Evolutionary conservation across 2,888 invertebrate species (phyloP).

Genomic region (Chloroclysta siterata): DNA sequence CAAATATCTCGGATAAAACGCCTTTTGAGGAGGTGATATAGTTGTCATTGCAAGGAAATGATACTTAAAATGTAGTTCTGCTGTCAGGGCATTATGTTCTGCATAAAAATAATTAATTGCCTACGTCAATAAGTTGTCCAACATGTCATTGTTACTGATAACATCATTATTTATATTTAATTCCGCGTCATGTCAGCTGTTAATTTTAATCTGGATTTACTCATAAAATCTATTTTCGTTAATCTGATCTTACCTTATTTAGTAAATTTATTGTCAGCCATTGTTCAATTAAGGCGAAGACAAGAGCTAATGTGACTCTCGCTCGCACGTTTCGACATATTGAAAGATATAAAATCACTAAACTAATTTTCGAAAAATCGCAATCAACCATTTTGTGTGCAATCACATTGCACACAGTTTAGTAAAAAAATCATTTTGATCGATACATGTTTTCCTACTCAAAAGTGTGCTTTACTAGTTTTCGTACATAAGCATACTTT

Average conservation of each 20-base stretch:
- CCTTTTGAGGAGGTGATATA: slow-evolving; percentile 26
- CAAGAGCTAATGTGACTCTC: no score
- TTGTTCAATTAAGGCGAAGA: neutral
- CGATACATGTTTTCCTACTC: no score
- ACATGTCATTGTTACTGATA: slow-evolving; percentile 39
- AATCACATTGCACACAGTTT: no score
- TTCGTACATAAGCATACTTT: no score
- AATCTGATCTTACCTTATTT: slow-evolving; percentile 12
- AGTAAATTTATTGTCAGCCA: neutral
- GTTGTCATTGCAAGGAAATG: slow-evolving; percentile 39
- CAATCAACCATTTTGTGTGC: no score
- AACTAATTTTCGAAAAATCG: no score
- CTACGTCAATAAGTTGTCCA: slow-evolving; percentile 30
- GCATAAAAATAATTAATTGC: slow-evolving; percentile 39
- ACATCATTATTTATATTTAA: slow-evolving; percentile 33
- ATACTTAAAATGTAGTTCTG: slow-evolving; percentile 22
- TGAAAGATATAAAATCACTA: no score
- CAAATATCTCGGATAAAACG: slow-evolving; percentile 1
- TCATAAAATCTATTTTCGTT: slow-evolving; percentile 16
- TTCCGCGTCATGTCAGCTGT: slow-evolving; percentile 18
- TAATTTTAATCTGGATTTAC: slow-evolving; percentile 21
- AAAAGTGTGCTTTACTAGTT: no score
- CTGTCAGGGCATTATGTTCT: slow-evolving; percentile 31
- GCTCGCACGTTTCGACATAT: no score
- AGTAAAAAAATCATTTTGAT: no score